A percentile compares a stretch with the other conserved stretches of the same genome.
Evolutionary conservation across 37 sponge, comb jelly and placozoan species (phyloP).

Genomic region (Oopsacas minuta): DNA sequence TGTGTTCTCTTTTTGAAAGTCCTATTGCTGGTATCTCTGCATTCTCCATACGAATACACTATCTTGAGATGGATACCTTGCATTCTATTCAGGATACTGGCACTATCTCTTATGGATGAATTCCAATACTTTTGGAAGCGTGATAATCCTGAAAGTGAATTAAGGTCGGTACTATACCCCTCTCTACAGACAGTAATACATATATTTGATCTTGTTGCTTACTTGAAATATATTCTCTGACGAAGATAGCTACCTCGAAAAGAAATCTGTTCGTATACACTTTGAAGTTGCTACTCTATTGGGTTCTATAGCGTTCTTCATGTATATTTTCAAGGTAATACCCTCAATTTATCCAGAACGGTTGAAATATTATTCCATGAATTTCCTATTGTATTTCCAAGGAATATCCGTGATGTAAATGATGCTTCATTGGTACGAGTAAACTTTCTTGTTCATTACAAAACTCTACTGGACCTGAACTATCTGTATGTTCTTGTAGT

Average conservation of each 20-base stretch:
- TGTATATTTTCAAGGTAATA: not conserved
- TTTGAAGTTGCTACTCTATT: not conserved
- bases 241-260: not conserved
- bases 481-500: not conserved
- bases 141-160: not conserved
- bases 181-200: not conserved
- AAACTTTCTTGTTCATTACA: not conserved
- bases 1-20: not conserved
- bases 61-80: not conserved
- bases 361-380: not conserved
- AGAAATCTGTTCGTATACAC: not conserved
- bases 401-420: too few relatives aligned
- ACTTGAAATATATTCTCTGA: not conserved
- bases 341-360: not conserved
- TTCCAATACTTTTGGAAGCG: not conserved
- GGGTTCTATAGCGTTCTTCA: not conserved
- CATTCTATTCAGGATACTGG: not conserved
- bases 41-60: not conserved
- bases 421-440: not conserved
- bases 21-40: not conserved
- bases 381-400: too few relatives aligned
- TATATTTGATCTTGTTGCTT: not conserved
- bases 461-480: not conserved
- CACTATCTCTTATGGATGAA: not conserved
- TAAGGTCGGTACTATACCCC: not conserved